phyloP scores from a whole-genome alignment of 2,797 vertebrate genomes.

The Chromis chromis region DNA sequence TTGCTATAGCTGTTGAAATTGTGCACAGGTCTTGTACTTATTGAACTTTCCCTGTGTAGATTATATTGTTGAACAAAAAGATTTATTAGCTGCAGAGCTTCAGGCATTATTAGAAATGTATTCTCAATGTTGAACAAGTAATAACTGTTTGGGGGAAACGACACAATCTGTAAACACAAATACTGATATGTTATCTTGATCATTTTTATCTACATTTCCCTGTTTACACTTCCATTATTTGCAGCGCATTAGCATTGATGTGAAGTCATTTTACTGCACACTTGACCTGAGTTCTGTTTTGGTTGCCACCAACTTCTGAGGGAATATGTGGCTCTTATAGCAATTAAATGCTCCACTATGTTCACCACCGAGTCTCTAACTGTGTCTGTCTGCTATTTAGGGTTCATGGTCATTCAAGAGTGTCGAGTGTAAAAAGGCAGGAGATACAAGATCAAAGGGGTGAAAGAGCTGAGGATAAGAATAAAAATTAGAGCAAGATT shows the following conservation, averaged over 20 bases:
- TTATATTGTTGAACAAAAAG: not conserved
- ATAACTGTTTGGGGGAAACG: no score
- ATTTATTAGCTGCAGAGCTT: not conserved
- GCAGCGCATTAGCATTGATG: not conserved
- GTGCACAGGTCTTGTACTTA: not conserved
- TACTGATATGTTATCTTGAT: not conserved
- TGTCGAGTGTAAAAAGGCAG: conserved; percentile 7
- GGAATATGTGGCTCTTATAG: not conserved
- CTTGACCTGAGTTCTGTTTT: not conserved
- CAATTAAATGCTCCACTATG: not conserved
- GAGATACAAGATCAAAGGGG: conserved; percentile 17
- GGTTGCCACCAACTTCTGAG: not conserved
- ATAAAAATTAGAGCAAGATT: conserved; percentile 49
- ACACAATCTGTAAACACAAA: no score
- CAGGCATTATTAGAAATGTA: not conserved
- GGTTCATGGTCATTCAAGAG: not conserved
- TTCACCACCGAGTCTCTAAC: not conserved
- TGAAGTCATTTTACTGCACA: no score
- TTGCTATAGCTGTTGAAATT: not conserved
- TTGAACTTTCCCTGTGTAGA: not conserved
- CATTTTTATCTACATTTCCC: not conserved
- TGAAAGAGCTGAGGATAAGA: conserved; percentile 28
- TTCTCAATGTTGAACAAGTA: not conserved
- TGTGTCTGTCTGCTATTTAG: not conserved
- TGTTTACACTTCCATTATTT: not conserved